Base-by-base conservation (phyloP, 2,888 invertebrate genomes). In the Aphidius colemani region DNA sequence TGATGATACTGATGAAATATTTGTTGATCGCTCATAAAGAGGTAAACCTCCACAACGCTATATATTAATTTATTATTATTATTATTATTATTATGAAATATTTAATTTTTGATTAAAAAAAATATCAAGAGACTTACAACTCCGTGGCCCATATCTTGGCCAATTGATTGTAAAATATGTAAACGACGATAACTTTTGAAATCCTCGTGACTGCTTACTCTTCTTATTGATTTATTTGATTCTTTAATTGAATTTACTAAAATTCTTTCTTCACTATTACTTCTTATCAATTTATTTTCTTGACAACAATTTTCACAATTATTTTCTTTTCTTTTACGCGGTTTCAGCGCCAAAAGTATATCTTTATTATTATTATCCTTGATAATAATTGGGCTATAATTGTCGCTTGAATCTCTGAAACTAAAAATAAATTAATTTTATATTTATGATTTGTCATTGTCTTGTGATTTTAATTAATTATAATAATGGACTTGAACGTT, bases 181-280 rank as follows among this genome's bases (percentile, higher is more conserved):
- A 75, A 70, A 70, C 79, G 77, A 70, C 80, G 78, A 48, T 77
- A 77, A 65, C 77, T 82, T 61, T 81, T 81, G 72, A 88, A 87
- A 77, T 88, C 87, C 76, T 88, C 88, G 78, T 87, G 87, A 66
- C 88, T 88, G 69, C 86, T 87, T n/a, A 88, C 88, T 72, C 88
- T 84, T 62, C 87, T 82, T 46, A 88, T 88, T 53, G 72, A 69
- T 51, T 70, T 70, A 18, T 63, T 66, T 51, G 68, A 63, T 57
- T 70, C 69, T 30, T 69, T 67, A 48, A 66, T 66, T 8, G 44
- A 13, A 30, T 66, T 78, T 58, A 81, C 81, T 59, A 80, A 75
- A 69, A 81, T 78, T 41, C 76, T 76, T 67, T 82, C 82, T 65
- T 82, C 82, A 70, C 82, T 82, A 71, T 75, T 82, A 64, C 82